A percentile compares a stretch with the other conserved stretches of the same genome.
Evolutionary conservation across 2,888 invertebrate genomes (phyloP).

Genomic region (Hyles lineata): DNA sequence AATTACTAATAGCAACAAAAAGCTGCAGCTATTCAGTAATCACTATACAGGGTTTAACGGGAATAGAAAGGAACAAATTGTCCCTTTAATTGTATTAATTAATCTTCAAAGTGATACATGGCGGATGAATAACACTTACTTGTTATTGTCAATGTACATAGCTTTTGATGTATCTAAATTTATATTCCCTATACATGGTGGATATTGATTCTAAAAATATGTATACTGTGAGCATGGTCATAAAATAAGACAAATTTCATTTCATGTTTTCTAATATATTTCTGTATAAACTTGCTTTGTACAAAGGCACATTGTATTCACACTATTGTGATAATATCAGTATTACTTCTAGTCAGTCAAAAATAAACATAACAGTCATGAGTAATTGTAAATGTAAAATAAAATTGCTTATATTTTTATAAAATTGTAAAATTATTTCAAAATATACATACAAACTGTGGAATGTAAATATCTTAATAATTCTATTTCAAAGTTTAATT

Average conservation of each 20-base stretch:
- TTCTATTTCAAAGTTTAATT: neutral
- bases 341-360: slow-evolving; percentile 22
- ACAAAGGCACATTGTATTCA: slow-evolving; percentile 17
- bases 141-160: no score
- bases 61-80: no score
- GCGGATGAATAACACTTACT: no score
- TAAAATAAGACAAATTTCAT: neutral
- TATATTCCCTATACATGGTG: no score
- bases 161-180: no score
- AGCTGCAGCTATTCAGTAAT: no score
- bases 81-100: no score
- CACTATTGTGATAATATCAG: slow-evolving; percentile 10
- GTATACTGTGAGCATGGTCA: no score
- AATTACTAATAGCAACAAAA: no score
- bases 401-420: neutral
- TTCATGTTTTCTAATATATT: neutral
- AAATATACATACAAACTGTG: slow-evolving; percentile 12
- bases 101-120: no score
- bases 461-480: neutral
- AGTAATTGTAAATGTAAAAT: slow-evolving; percentile 29
- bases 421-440: slow-evolving; percentile 7
- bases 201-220: no score
- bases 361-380: slow-evolving; percentile 1
- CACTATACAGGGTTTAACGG: no score
- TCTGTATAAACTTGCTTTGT: slow-evolving; percentile 18